phyloP scores from a whole-genome alignment of 2,888 invertebrate species.

The Hipparchia sbordonii region DNA sequence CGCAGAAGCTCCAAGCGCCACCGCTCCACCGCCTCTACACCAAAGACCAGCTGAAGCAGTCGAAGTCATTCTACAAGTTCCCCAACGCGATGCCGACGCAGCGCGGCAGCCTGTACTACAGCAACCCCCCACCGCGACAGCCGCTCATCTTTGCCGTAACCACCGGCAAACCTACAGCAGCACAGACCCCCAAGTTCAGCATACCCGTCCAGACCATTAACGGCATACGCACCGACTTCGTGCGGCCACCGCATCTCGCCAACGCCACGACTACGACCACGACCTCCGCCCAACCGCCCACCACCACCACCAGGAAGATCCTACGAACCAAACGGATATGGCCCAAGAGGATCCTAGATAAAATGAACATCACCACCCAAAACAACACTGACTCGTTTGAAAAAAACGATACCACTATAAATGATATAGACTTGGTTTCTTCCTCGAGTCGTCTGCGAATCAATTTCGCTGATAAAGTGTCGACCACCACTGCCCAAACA shows the following conservation, averaged over 20 bases:
- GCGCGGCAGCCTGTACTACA: conserved; percentile 38
- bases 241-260: conserved; percentile 60
- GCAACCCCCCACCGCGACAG: conserved; percentile 45
- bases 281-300: conserved; percentile 52
- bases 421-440: conserved; percentile 53
- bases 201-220: conserved; percentile 72
- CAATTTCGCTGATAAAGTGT: conserved; percentile 50
- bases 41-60: conserved; percentile 54
- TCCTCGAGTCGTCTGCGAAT: conserved; percentile 55
- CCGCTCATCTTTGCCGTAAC: conserved; percentile 59
- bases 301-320: conserved; percentile 66
- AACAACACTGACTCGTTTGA: conserved; percentile 50
- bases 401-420: conserved; percentile 49
- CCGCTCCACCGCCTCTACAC: conserved; percentile 56
- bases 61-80: conserved; percentile 65
- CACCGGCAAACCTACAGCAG: conserved; percentile 52
- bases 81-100: conserved; percentile 65
- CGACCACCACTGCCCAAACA: conserved; percentile 46
- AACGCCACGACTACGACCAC: conserved; percentile 45
- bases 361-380: conserved; percentile 51
- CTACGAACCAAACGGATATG: conserved; percentile 76
- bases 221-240: conserved; percentile 65
- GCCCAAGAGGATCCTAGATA: conserved; percentile 65
- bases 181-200: conserved; percentile 64
- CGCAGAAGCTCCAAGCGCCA: conserved; percentile 47